Evolutionary conservation across 2,888 invertebrate species (phyloP), one percentile per base, ranked within the genome.

Genomic region (Spisula solida): DNA sequence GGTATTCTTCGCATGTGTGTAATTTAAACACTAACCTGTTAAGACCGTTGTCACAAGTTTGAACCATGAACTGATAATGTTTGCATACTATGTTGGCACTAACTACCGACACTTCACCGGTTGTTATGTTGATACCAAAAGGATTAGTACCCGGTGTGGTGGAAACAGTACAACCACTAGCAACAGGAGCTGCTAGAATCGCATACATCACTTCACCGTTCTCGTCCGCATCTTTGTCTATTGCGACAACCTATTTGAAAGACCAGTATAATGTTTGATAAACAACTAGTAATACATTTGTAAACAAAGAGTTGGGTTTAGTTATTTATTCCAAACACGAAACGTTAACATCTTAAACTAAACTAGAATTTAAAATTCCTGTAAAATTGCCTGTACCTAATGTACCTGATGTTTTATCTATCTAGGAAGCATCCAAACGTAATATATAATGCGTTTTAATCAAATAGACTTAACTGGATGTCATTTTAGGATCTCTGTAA

Each of bases 221-320:
- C 4, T 82, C 55, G 20, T 84, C 91, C 4, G 18, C 84, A 25
- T 90, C 86, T 0, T 29, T n/a, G 75, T 93, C 93, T 0, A 66
- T 85, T 14, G 92, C 92, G 25, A 20, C 29, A 1, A 93, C 91
- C 93, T 93, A 31, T 16, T 16, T 8, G 60, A n/a, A 8, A 18
- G 34, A 79, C 18, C 16, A n/a, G 34, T 34, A 75, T 31, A 34
- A 18, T 1, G 1, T 31, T 25, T 75, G 29, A 34, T 31, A 12
- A 34, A 31, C 31, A 34, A 41, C 4, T 41, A 41, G 41, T 6
- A 31, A 41, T 60, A 5, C 5, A 60, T 60, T 60, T 60, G 14
- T 16, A 16, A 51, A 51, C 16, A 51, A 51, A 60, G 1, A 60
- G 1, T 60, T 60, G 6, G 8, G n/a, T n/a, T n/a, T 56, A 2